Evolutionary conservation across 2,113 vertebrate species (phyloP).

Genomic region (Ailurus styani): DNA sequence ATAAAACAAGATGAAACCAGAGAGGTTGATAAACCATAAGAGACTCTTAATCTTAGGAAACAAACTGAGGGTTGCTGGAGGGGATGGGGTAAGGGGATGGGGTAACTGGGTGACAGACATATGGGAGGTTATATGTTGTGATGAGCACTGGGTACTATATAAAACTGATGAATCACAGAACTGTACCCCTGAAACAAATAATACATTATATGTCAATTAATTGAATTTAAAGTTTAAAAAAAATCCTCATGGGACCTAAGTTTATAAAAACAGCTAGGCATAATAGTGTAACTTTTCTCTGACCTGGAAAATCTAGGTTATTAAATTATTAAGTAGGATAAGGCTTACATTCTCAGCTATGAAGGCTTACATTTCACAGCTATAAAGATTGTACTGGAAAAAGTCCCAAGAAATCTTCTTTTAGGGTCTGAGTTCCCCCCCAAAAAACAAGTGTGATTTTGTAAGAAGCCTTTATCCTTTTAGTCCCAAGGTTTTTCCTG

Average conservation of each 20-base stretch:
- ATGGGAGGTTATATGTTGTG: too few relatives aligned
- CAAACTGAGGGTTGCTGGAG: too few relatives aligned
- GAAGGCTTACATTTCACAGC: neutral
- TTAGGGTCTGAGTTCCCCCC: neutral
- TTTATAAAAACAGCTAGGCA: neutral
- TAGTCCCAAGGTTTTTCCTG: neutral
- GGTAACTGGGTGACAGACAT: too few relatives aligned
- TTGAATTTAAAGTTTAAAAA: too few relatives aligned
- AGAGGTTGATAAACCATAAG: too few relatives aligned
- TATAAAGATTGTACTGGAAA: neutral
- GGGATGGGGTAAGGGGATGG: too few relatives aligned
- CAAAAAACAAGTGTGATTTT: neutral
- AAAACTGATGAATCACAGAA: too few relatives aligned
- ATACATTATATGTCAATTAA: too few relatives aligned
- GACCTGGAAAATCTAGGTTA: conserved; percentile 39
- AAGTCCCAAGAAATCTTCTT: neutral
- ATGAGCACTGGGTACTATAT: too few relatives aligned
- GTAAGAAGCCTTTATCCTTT: neutral
- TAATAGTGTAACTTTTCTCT: neutral
- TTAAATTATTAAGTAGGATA: conserved; percentile 40
- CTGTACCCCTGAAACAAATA: too few relatives aligned
- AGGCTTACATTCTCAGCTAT: neutral
- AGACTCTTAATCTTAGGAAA: too few relatives aligned
- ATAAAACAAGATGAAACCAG: too few relatives aligned
- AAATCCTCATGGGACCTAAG: neutral